A percentile compares a stretch with the other conserved stretches of the same genome.
phyloP scores from a whole-genome alignment of 2,797 vertebrate species.

The Melanotaenia parkinsoni region DNA sequence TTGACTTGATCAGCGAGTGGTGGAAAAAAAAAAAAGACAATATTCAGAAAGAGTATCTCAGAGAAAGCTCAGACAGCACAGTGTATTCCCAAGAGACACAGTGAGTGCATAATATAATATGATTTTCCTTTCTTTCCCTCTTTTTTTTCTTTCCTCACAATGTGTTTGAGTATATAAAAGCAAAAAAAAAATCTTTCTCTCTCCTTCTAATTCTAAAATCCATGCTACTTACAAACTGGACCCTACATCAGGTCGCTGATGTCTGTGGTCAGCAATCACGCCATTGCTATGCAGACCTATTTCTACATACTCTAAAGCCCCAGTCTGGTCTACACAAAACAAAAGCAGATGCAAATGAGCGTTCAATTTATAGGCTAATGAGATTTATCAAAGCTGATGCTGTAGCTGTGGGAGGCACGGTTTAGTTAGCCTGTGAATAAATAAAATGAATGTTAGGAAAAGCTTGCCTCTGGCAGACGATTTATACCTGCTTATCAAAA shows the following conservation, averaged over 20 bases:
- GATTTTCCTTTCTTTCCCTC: constrained; percentile 23
- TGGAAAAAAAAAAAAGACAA: constrained; percentile 46
- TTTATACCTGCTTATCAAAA: constrained; percentile 72
- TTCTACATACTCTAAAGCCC: constrained; percentile 38
- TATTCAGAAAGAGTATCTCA: constrained; percentile 22
- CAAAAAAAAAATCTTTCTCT: not conserved
- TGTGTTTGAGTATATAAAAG: not conserved
- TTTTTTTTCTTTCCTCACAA: not conserved
- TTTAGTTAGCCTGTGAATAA: constrained; percentile 50
- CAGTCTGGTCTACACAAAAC: constrained; percentile 37
- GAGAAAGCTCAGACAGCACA: constrained; percentile 17
- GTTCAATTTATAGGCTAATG: constrained; percentile 53
- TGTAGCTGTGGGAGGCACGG: constrained; percentile 55
- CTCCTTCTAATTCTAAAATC: too few relatives aligned
- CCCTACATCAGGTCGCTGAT: not conserved
- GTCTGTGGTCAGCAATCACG: constrained; percentile 28
- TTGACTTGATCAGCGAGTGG: constrained; percentile 62
- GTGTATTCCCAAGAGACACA: constrained; percentile 31
- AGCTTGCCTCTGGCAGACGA: constrained; percentile 42
- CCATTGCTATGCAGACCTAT: constrained; percentile 27
- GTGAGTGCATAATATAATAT: constrained; percentile 25
- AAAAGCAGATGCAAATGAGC: constrained; percentile 63
- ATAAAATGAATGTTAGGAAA: constrained; percentile 55
- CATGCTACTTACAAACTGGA: not conserved
- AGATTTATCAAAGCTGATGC: constrained; percentile 72